Percentiles rank a stretch among this genome's conserved stretches.
Conservation (phyloP, 2,113 vertebrate species). For the Syngnathus typhle region DNA sequence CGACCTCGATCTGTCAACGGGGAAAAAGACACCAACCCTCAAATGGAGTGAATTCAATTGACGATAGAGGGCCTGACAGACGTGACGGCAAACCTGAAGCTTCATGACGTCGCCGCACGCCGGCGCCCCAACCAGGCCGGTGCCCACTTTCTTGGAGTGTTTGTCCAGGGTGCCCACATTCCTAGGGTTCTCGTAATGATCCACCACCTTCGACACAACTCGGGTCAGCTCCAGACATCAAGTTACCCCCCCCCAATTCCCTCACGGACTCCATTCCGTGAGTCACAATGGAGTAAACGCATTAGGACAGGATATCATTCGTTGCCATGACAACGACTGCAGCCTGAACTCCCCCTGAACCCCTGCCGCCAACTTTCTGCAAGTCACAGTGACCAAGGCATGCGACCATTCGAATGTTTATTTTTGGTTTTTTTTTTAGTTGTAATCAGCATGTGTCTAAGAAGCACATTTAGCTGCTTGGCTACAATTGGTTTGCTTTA, state of each 20-base stretch:
- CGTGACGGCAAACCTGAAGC: slow-evolving; percentile 76
- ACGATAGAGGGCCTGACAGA: too few relatives aligned
- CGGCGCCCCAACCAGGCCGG: slow-evolving; percentile 90
- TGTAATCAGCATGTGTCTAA: too few relatives aligned
- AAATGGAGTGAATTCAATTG: too few relatives aligned
- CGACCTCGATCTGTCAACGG: slow-evolving; percentile 78
- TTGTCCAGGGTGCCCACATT: slow-evolving; percentile 92
- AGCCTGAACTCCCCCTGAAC: slow-evolving; percentile 6
- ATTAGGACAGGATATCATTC: slow-evolving; percentile 38
- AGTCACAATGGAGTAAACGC: slow-evolving; percentile 27
- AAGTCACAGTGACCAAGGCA: slow-evolving; percentile 46
- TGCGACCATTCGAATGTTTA: neutral
- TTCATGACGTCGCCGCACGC: slow-evolving; percentile 98
- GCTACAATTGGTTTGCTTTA: too few relatives aligned
- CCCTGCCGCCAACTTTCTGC: slow-evolving; percentile 19
- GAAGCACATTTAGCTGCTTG: too few relatives aligned
- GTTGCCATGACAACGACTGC: slow-evolving; percentile 15
- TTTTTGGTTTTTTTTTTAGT: neutral
- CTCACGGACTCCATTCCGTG: slow-evolving; percentile 18
- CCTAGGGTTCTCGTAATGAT: slow-evolving; percentile 96
- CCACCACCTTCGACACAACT: slow-evolving; percentile 77
- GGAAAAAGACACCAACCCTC: too few relatives aligned
- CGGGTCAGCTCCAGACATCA: neutral
- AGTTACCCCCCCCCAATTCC: too few relatives aligned
- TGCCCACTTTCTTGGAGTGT: slow-evolving; percentile 86